These are phyloP conservation scores for Drosophila kepulauana DNA, from an alignment of 1,140 invertebrate species.

Conservation along the genomic window DNA sequence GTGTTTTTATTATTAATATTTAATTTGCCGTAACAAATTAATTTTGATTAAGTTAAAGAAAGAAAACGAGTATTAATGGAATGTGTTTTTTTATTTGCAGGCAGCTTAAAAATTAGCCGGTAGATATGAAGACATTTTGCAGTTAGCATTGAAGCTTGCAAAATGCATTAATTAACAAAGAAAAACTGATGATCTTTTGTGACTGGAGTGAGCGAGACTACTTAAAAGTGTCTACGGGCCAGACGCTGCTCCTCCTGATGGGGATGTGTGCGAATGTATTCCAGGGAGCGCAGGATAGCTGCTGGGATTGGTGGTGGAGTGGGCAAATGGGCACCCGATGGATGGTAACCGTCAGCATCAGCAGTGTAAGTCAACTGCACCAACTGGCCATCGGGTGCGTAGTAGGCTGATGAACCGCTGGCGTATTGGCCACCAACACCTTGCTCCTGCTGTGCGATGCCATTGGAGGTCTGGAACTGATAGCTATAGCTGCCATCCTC, in stretches of 20 bases:
- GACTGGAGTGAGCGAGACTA: background rate
- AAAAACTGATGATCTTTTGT: background rate
- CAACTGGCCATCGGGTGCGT: slow-evolving; percentile 84
- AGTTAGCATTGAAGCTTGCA: slow-evolving; percentile 9
- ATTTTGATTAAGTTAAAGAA: background rate
- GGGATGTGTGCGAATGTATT: slow-evolving; percentile 87
- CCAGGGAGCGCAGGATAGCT: slow-evolving; percentile 87
- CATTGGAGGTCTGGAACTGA: slow-evolving; percentile 87
- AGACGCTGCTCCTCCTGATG: slow-evolving; percentile 73
- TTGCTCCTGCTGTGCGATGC: slow-evolving; percentile 87
- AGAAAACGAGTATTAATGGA: background rate
- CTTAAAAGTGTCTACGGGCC: slow-evolving; percentile 56
- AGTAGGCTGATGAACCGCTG: slow-evolving; percentile 73
- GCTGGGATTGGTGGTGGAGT: slow-evolving; percentile 92
- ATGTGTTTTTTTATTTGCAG: slow-evolving; percentile 26
- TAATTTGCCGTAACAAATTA: too few relatives aligned
- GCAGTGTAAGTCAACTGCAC: slow-evolving; percentile 89
- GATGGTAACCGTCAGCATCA: slow-evolving; percentile 92
- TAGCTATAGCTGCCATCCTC: slow-evolving; percentile 86
- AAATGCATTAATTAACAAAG: slow-evolving; percentile 14
- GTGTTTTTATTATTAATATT: too few relatives aligned
- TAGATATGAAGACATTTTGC: slow-evolving; percentile 10
- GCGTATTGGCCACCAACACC: slow-evolving; percentile 85
- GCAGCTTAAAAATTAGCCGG: slow-evolving; percentile 40
- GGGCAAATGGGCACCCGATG: slow-evolving; percentile 90